Base-by-base conservation (phyloP, 2,888 invertebrate species). In the Alsophila aescularia region DNA sequence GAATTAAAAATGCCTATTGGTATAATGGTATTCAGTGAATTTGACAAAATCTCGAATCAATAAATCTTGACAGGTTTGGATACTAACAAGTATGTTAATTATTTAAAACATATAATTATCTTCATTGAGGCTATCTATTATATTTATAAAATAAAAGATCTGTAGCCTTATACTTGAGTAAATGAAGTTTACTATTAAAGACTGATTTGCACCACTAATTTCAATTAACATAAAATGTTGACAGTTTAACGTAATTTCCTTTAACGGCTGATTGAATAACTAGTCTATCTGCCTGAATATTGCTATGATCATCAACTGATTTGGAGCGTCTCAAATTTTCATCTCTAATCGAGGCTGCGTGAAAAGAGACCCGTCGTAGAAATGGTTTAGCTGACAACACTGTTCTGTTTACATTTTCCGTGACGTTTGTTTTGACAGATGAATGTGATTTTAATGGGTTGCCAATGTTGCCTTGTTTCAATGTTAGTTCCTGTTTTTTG, bases 121-220 rank as follows among this genome's bases (percentile, higher is more conserved):
- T 53, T 27, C 16, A 32, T 34, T 31, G 44, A 49, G 54, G 54
- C 54, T 54, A 54, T 52, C 36, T 52, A 60, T 35, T 21, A 44
- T 59, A 59, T 61, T 47, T 41, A 47, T 53, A 39, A 50, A n/a
- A 58, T 35, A 36, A 51, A 58, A 21, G 34, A 61, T 48, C 16
- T 45, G 50, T 50, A 50, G 54, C 58, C 60, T 60, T 54, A 52
- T 13, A 27, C 6, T 9, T 9, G 31, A 37, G 9, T 45, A 37
- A 42, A 35, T 41, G 7, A 13, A 6, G 18, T 44, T 52, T 32
- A 32, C 36, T 51, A 39, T 41, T 21, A 24, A 55, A 61, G 64
- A 64, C 64, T 64, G 64, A 64, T 55, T 40, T 52, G 24, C 36
- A 53, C 45, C 32, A 43, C 44, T 49, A 34, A 44, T 53, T 32